phyloP scores from a whole-genome alignment of 1,140 invertebrate genomes.

The Drosophila murphyi region DNA sequence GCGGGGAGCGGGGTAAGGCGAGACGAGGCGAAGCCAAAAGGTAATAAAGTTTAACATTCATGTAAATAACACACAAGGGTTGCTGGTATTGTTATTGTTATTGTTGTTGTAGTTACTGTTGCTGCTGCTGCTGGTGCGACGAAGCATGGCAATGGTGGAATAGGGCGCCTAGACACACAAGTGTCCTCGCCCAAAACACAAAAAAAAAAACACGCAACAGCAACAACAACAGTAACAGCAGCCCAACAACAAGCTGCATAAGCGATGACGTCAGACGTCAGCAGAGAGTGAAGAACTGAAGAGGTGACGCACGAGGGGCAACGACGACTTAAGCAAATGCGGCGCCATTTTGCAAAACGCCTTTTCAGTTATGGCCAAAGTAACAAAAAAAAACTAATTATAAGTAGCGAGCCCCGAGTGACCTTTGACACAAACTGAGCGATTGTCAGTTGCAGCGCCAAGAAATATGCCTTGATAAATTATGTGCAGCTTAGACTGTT shows the following conservation, averaged over 20 bases:
- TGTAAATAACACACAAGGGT: constrained; percentile 36
- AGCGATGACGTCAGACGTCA: constrained; percentile 8
- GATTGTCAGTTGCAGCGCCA: constrained; percentile 3
- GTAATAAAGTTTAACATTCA: constrained; percentile 70
- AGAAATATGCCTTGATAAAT: not conserved
- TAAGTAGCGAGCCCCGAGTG: not conserved
- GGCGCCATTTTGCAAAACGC: constrained; percentile 10
- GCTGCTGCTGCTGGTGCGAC: constrained; percentile 25
- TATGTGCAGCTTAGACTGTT: not conserved
- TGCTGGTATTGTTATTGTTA: constrained; percentile 20
- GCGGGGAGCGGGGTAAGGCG: not conserved
- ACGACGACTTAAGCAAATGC: constrained; percentile 7
- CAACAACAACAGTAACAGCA: constrained; percentile 7
- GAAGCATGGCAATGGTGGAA: constrained; percentile 13
- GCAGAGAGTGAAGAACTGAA: not conserved
- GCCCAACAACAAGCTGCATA: constrained; percentile 23
- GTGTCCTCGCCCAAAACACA: constrained; percentile 14
- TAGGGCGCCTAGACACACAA: constrained; percentile 62
- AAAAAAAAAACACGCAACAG: not conserved
- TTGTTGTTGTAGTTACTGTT: constrained; percentile 4
- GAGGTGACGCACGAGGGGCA: not conserved
- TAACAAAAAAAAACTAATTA: constrained; percentile 28
- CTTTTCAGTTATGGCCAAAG: not conserved
- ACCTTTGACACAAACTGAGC: constrained; percentile 1
- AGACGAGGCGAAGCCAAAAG: not conserved